Base-by-base conservation (phyloP, 1,140 invertebrate species). In the Thaumetopoea pityocampa region DNA sequence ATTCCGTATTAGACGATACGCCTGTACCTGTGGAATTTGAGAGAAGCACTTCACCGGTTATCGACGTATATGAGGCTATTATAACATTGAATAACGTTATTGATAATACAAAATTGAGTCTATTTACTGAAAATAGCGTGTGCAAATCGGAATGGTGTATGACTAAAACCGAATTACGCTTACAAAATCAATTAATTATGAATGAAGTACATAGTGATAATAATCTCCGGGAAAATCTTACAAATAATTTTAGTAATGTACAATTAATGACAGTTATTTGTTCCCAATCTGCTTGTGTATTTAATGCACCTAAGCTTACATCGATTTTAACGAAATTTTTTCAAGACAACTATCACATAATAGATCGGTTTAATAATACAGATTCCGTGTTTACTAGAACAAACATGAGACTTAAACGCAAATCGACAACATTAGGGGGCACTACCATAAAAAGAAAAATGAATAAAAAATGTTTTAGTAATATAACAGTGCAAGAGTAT, bases 111-210 rank as follows among this genome's bases (percentile, higher is more conserved):
- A 40, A 29, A 35, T 4, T 15, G 2, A 27, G 6, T 5, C 5
- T 5, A 14, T 20, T 8, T n/a, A n/a, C n/a, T n/a, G 5, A 11
- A 20, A 5, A 30, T 10, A n/a, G 28, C n/a, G 12, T 34, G 10
- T 38, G 27, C 5, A 12, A 41, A 10, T 41, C 59, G 17, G 61
- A 69, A 23, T 67, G 64, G 64, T 51, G 22, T 24, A 16, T 49
- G 11, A 58, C 66, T 26, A 73, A 73, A 48, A 28, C 32, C 10
- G 18, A 52, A 11, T 29, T 53, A 4, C 22, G 18, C 29, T 20
- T 24, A 16, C 15, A 32, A 10, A 5, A 10, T 14, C 14, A 23
- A 10, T 4, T 5, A 1, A 7, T 5, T 20, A 22, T 32, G 29
- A 32, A 2, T 17, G 16, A 18, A 2, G 18, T 19, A 19, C 18